A percentile compares a stretch with the other conserved stretches of the same genome.
phyloP scores from a whole-genome alignment of 2,113 vertebrate genomes.

The Galemys pyrenaicus region DNA sequence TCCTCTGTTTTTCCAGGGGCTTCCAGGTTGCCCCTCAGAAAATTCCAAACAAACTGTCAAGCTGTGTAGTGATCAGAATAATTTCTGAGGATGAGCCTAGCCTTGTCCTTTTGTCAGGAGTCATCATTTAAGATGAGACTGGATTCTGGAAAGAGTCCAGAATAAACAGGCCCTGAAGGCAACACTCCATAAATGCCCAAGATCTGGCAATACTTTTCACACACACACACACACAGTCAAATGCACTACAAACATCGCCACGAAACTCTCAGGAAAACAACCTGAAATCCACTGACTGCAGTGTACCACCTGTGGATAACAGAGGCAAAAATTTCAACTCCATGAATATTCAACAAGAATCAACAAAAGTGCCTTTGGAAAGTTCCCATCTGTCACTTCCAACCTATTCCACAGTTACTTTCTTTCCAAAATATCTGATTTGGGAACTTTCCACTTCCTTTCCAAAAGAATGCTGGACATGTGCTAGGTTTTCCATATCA shows the following conservation, averaged over 20 bases:
- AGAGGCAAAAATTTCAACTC: slow-evolving; percentile 61
- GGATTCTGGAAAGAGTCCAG: slow-evolving; percentile 81
- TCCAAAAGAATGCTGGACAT: slow-evolving; percentile 53
- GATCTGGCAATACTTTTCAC: slow-evolving; percentile 77
- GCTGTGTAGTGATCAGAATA: slow-evolving; percentile 77
- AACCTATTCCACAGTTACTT: not conserved
- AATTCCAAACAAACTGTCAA: slow-evolving; percentile 78
- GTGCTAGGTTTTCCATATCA: slow-evolving; percentile 55
- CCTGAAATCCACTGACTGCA: not conserved
- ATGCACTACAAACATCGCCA: slow-evolving; percentile 54
- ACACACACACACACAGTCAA: slow-evolving; percentile 64
- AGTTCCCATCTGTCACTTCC: slow-evolving; percentile 32
- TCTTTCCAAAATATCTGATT: slow-evolving; percentile 62
- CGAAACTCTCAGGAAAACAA: not conserved
- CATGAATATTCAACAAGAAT: slow-evolving; percentile 71
- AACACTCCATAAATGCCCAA: slow-evolving; percentile 79
- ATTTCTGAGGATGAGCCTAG: slow-evolving; percentile 76
- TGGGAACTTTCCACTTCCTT: slow-evolving; percentile 46
- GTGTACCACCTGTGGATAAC: slow-evolving; percentile 17
- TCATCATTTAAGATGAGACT: slow-evolving; percentile 75
- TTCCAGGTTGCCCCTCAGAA: slow-evolving; percentile 50
- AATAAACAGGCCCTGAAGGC: slow-evolving; percentile 81
- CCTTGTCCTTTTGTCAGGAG: slow-evolving; percentile 83
- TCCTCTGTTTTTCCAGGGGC: slow-evolving; percentile 38
- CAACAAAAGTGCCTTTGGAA: slow-evolving; percentile 66